These are phyloP conservation scores for Slavum lentiscoides DNA, from an alignment of 2,888 invertebrate species.

Conservation along the genomic window DNA sequence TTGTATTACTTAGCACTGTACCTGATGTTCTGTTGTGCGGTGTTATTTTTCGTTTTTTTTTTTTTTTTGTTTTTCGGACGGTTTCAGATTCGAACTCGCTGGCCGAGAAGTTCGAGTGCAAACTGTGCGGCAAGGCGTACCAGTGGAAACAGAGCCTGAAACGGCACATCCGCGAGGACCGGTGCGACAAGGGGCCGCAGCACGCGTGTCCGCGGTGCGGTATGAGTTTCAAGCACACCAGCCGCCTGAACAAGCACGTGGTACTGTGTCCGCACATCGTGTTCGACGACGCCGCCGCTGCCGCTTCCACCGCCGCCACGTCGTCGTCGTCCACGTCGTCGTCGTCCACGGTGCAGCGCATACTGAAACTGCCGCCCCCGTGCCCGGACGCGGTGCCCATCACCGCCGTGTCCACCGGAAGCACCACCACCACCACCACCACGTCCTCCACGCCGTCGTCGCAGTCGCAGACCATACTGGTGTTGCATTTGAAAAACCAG, in stretches of 20 bases:
- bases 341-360: constrained; percentile 47
- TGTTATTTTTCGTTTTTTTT: too few relatives aligned
- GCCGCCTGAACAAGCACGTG: constrained; percentile 56
- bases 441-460: constrained; percentile 21
- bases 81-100: constrained; percentile 52
- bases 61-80: background rate
- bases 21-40: too few relatives aligned
- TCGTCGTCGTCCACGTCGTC: constrained; percentile 13
- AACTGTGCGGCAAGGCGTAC: constrained; percentile 76
- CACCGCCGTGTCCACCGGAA: constrained; percentile 30
- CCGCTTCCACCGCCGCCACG: background rate
- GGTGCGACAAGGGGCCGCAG: constrained; percentile 71
- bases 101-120: constrained; percentile 55
- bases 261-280: constrained; percentile 55
- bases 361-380: constrained; percentile 44
- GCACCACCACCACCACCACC: background rate
- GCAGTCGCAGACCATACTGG: constrained; percentile 44
- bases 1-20: too few relatives aligned
- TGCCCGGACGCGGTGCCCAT: constrained; percentile 47
- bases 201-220: constrained; percentile 69
- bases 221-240: constrained; percentile 59
- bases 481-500: constrained; percentile 50
- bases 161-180: constrained; percentile 61
- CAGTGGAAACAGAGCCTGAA: constrained; percentile 63
- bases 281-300: constrained; percentile 49